Conservation (phyloP, 2,113 vertebrate genomes). For the Centropus unirufus region DNA sequence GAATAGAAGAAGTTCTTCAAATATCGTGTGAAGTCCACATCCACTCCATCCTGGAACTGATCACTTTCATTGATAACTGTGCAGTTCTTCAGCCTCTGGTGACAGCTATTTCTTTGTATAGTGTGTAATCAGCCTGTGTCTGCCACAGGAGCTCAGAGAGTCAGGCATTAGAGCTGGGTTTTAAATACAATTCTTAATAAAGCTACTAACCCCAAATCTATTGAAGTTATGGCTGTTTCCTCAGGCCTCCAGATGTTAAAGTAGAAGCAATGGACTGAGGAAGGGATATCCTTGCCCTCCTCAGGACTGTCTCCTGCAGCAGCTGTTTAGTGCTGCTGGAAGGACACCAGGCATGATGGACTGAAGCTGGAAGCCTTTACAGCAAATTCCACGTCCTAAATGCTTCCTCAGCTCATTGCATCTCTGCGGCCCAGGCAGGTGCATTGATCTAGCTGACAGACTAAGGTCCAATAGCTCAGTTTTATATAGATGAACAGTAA, state of each 20-base stretch:
- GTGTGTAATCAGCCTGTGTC: background rate
- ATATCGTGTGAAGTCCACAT: background rate
- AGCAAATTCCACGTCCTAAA: slow-evolving; percentile 24
- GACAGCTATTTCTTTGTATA: background rate
- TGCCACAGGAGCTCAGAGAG: background rate
- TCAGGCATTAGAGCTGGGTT: background rate
- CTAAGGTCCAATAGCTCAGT: slow-evolving; percentile 36
- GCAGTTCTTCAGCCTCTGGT: background rate
- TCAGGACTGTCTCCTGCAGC: background rate
- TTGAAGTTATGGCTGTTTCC: background rate
- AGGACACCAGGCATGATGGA: slow-evolving; percentile 26
- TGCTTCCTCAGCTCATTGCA: slow-evolving; percentile 21
- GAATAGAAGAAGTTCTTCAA: background rate
- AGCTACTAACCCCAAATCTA: background rate
- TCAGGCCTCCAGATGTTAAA: background rate
- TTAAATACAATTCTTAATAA: background rate
- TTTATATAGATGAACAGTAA: slow-evolving; percentile 60
- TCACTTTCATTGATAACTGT: background rate
- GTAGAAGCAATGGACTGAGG: background rate
- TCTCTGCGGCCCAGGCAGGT: slow-evolving; percentile 6
- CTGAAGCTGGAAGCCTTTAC: slow-evolving; percentile 29
- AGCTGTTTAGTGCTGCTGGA: background rate
- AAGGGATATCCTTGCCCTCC: background rate
- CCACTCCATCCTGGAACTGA: background rate
- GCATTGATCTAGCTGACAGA: slow-evolving; percentile 57